These are phyloP conservation scores for Danionella cerebrum DNA, from an alignment of 2,113 vertebrate species.

Conservation along the genomic window DNA sequence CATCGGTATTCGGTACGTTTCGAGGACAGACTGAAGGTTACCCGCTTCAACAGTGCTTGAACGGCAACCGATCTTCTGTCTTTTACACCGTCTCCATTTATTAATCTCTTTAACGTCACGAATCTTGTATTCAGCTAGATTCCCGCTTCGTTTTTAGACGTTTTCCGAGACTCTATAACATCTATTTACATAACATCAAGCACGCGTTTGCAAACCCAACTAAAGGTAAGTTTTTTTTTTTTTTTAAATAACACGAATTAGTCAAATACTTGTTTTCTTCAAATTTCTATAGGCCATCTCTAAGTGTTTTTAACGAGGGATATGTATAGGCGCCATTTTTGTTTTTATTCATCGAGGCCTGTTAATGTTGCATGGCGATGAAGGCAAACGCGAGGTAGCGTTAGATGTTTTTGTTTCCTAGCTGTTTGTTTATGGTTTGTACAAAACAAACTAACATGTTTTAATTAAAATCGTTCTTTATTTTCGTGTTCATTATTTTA, in stretches of 20 bases:
- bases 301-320: neutral
- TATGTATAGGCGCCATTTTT: neutral
- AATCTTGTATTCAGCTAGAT: neutral
- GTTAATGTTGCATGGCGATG: neutral
- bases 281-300: too few species aligned
- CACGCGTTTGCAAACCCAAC: neutral
- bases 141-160: conserved; percentile 16
- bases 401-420: too few species aligned
- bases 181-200: neutral
- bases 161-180: conserved; percentile 1
- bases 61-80: conserved; percentile 69
- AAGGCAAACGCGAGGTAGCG: neutral
- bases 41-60: conserved; percentile 88
- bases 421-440: too few species aligned
- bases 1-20: neutral
- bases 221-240: neutral
- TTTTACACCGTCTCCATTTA: conserved; percentile 4
- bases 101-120: neutral
- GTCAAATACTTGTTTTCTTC: too few species aligned
- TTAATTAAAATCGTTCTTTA: too few species aligned
- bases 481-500: too few species aligned
- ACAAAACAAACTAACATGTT: too few species aligned
- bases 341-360: neutral
- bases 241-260: neutral
- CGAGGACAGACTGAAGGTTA: conserved; percentile 57